Percentiles rank a stretch among this genome's conserved stretches.
These are phyloP conservation scores for Drosophila busckii DNA, from an alignment of 1,140 invertebrate species.

Conservation along the genomic window DNA sequence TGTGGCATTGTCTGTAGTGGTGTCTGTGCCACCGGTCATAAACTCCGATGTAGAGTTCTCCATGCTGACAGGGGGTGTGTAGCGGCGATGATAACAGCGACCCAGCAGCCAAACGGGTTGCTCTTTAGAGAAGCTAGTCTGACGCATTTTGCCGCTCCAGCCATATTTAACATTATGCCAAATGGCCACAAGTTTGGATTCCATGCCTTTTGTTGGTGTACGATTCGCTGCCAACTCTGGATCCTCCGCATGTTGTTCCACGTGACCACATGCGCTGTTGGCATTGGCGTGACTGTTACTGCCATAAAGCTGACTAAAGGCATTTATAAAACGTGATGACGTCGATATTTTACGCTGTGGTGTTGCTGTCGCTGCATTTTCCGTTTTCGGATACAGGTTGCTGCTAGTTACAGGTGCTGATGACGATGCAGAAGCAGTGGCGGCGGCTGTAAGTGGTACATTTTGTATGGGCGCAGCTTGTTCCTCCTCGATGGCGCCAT, in stretches of 20 bases:
- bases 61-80: conserved; percentile 82
- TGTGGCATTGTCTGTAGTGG: conserved; percentile 50
- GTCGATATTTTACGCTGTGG: conserved; percentile 75
- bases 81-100: conserved; percentile 88
- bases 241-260: conserved; percentile 46
- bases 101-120: conserved; percentile 91
- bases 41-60: conserved; percentile 84
- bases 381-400: conserved; percentile 45
- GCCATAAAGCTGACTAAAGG: conserved; percentile 71
- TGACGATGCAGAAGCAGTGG: conserved; percentile 32
- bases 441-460: conserved; percentile 34
- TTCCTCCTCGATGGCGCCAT: conserved; percentile 66
- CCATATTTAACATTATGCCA: conserved; percentile 96
- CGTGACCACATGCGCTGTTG: conserved; percentile 34
- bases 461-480: conserved; percentile 70
- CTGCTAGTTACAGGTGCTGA: conserved; percentile 23
- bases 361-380: conserved; percentile 56
- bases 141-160: conserved; percentile 88
- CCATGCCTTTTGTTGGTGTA: conserved; percentile 83
- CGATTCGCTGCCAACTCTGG: conserved; percentile 53
- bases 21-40: conserved; percentile 70
- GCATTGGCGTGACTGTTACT: conserved; percentile 14
- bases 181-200: conserved; percentile 89
- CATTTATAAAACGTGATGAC: conserved; percentile 77
- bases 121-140: conserved; percentile 90